These are phyloP conservation scores for Littorina saxatilis DNA, from an alignment of 1,140 invertebrate genomes.

Conservation along the genomic window DNA sequence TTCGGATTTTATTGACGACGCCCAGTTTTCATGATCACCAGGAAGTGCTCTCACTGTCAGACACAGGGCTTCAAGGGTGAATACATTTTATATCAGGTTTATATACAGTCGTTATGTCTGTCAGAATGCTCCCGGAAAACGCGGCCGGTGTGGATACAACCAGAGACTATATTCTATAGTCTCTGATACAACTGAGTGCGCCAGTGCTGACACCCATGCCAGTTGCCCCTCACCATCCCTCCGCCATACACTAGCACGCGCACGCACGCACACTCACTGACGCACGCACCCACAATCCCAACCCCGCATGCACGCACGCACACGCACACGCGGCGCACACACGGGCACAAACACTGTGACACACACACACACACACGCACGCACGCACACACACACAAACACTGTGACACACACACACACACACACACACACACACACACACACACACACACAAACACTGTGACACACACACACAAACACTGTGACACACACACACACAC, in stretches of 20 bases:
- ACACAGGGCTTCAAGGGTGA: too few species aligned
- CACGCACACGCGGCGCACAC: neutral
- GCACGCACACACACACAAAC: slow-evolving; percentile 9
- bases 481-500: slow-evolving; percentile 6
- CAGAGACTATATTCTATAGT: neutral
- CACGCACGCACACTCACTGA: slow-evolving; percentile 17
- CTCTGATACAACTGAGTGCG: neutral
- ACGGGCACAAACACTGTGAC: neutral
- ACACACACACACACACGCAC: slow-evolving; percentile 5
- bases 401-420: slow-evolving; percentile 2
- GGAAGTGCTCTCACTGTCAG: too few species aligned
- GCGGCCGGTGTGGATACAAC: too few species aligned
- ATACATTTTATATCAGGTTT: too few species aligned
- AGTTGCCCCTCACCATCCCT: too few species aligned
- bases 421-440: slow-evolving; percentile 2
- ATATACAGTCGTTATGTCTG: too few species aligned
- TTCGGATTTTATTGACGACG: too few species aligned
- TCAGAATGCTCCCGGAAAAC: too few species aligned
- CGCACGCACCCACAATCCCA: neutral
- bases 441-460: slow-evolving; percentile 7
- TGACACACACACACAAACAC: slow-evolving; percentile 7
- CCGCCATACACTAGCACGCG: neutral
- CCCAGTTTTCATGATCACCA: too few species aligned
- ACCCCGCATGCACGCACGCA: neutral
- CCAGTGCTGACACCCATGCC: too few species aligned